These are phyloP conservation scores for Dynastes hyllus DNA, from an alignment of 2,888 invertebrate genomes.

Conservation along the genomic window DNA sequence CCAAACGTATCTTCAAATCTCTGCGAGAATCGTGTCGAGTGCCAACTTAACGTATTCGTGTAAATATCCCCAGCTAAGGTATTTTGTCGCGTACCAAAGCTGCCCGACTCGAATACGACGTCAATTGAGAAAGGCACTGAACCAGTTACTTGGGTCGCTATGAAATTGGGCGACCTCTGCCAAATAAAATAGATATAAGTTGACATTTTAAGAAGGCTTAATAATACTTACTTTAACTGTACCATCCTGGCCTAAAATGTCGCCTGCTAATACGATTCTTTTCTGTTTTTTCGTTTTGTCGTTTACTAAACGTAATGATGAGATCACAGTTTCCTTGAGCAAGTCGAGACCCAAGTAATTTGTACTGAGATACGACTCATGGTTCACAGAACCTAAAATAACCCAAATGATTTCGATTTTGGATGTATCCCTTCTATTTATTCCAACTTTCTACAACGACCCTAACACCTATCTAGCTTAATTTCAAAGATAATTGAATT, in stretches of 20 bases:
- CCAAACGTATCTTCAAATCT: conserved; percentile 89
- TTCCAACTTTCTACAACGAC: too few species aligned
- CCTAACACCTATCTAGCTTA: too few species aligned
- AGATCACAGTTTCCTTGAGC: conserved; percentile 84
- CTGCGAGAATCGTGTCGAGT: conserved; percentile 79
- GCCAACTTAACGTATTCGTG: conserved; percentile 76
- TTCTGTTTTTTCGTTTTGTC: conserved; percentile 73
- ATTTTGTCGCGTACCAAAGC: conserved; percentile 74
- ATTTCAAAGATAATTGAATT: too few species aligned
- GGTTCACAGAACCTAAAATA: conserved; percentile 75
- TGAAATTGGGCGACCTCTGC: conserved; percentile 80
- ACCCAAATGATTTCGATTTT: too few species aligned
- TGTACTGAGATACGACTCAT: conserved; percentile 84
- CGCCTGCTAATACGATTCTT: conserved; percentile 77
- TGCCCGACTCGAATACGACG: conserved; percentile 86
- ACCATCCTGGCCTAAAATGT: conserved; percentile 72
- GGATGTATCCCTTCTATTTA: too few species aligned
- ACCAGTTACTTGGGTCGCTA: conserved; percentile 84
- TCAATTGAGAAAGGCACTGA: conserved; percentile 89
- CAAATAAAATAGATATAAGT: conserved; percentile 55
- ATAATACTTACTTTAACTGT: conserved; percentile 63
- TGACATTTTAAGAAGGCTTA: background rate
- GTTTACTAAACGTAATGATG: conserved; percentile 78
- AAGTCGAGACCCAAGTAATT: conserved; percentile 80
- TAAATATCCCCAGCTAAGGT: conserved; percentile 79